These are phyloP conservation scores for Taeniopygia guttata DNA, from an alignment of 2,797 vertebrate species.

Conservation along the genomic window DNA sequence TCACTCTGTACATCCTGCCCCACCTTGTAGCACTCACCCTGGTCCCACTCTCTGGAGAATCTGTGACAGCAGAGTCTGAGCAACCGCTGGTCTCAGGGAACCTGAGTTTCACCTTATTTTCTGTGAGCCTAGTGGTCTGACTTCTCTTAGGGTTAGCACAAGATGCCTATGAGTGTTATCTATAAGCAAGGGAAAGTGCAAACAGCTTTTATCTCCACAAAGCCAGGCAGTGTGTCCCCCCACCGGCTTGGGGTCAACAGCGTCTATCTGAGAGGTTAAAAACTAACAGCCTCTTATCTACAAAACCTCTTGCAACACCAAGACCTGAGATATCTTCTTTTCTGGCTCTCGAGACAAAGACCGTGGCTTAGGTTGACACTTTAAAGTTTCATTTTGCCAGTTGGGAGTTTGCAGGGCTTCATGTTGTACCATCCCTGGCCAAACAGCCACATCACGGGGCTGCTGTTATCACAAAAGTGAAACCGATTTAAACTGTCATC, in stretches of 20 bases:
- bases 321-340: not conserved
- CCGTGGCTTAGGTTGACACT: not conserved
- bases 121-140: not conserved
- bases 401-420: not conserved
- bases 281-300: constrained; percentile 28
- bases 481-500: not conserved
- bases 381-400: not conserved
- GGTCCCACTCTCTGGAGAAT: not conserved
- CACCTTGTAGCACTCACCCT: not conserved
- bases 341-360: not conserved
- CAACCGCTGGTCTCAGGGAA: not conserved
- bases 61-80: not conserved
- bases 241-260: not conserved
- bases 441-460: not conserved
- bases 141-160: not conserved
- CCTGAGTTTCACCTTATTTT: not conserved
- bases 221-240: not conserved
- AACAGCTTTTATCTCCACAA: constrained; percentile 44
- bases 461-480: not conserved
- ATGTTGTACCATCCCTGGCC: not conserved
- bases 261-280: not conserved
- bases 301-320: not conserved
- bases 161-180: not conserved
- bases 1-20: not conserved
- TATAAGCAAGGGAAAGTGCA: not conserved